Evolutionary conservation across 2,888 invertebrate species (phyloP).

Genomic region (Chaitophorus viminalis): DNA sequence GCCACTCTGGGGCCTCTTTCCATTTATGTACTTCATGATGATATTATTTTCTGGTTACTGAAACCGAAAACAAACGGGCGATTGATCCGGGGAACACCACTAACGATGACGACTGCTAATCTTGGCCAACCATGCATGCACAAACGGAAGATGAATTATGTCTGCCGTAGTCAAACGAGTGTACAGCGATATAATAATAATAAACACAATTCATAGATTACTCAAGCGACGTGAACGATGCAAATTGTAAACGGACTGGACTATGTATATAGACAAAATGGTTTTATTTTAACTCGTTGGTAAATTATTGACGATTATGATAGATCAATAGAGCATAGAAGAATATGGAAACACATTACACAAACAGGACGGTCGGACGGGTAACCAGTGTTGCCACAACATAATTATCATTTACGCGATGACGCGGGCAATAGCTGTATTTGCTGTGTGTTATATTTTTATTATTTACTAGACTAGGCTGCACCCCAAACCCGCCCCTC

Average conservation of each 20-base stretch:
- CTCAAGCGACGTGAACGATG: not conserved
- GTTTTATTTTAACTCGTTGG: not conserved
- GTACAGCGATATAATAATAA: not conserved
- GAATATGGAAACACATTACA: not conserved
- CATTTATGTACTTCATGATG: constrained; percentile 50
- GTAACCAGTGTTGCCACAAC: constrained; percentile 1
- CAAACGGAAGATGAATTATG: too few species aligned
- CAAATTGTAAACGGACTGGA: too few species aligned
- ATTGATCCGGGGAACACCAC: not conserved
- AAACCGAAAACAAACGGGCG: constrained; percentile 17
- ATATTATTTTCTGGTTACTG: not conserved
- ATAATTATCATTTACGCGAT: not conserved
- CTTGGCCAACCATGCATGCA: not conserved
- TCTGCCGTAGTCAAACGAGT: not conserved
- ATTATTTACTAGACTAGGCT: too few species aligned
- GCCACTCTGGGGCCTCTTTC: constrained; percentile 49
- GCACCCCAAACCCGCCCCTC: too few species aligned
- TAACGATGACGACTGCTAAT: not conserved
- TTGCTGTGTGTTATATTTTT: too few species aligned
- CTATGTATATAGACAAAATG: not conserved
- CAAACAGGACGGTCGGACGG: constrained; percentile 13
- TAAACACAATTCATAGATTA: not conserved
- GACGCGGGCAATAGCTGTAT: not conserved
- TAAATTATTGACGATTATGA: too few species aligned
- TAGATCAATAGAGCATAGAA: too few species aligned